phyloP scores from a whole-genome alignment of 2,888 invertebrate genomes.

The Erpobdella octoculata region DNA sequence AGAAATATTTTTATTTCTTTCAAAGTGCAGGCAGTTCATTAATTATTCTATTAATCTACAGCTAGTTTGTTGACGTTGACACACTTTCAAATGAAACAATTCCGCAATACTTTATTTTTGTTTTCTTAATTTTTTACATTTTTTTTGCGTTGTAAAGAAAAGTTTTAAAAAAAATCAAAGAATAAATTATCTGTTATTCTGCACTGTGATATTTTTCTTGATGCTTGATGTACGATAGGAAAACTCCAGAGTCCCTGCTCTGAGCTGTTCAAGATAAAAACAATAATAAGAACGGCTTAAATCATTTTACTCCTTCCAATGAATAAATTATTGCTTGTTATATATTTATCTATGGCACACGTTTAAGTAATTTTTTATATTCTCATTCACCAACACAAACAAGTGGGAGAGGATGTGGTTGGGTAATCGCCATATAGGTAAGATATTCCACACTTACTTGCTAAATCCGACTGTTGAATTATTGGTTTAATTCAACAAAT shows the following conservation, averaged over 20 bases:
- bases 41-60: too few species aligned
- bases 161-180: too few species aligned
- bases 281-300: background rate
- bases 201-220: background rate
- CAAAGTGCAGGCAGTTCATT: too few species aligned
- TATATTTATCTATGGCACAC: background rate
- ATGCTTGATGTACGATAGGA: background rate
- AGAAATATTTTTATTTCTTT: too few species aligned
- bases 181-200: constrained; percentile 2
- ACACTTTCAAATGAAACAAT: too few species aligned
- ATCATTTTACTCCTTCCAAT: constrained; percentile 1
- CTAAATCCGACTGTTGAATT: background rate
- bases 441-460: background rate
- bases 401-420: background rate
- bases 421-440: background rate
- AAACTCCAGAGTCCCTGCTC: constrained; percentile 1
- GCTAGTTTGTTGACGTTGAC: too few species aligned
- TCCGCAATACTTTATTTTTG: too few species aligned
- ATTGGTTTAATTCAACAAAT: background rate
- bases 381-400: too few species aligned
- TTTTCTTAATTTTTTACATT: too few species aligned
- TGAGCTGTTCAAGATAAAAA: constrained; percentile 8
- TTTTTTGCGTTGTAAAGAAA: too few species aligned
- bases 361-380: too few species aligned
- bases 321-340: constrained; percentile 8